Evolutionary conservation across 1,140 invertebrate species (phyloP).

Genomic region (Zaprionus lachaisei): DNA sequence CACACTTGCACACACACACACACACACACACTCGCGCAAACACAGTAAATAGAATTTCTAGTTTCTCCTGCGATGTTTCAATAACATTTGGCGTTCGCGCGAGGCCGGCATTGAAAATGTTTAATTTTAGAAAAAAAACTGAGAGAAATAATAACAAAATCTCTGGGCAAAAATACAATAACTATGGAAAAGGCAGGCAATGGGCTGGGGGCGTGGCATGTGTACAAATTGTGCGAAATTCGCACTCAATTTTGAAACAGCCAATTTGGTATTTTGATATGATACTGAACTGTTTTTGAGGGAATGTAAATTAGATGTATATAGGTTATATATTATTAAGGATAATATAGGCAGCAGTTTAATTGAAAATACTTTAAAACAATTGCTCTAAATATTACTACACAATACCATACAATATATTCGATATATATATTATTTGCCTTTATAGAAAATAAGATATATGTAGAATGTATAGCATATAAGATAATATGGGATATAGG

Average conservation of each 20-base stretch:
- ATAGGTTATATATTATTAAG: no score
- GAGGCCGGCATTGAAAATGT: constrained; percentile 78
- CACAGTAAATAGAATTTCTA: constrained; percentile 68
- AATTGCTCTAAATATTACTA: no score
- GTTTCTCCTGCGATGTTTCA: constrained; percentile 59
- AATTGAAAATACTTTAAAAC: no score
- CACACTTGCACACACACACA: not conserved
- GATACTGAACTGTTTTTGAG: not conserved
- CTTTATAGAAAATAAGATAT: no score
- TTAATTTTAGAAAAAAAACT: constrained; percentile 72
- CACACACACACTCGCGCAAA: not conserved
- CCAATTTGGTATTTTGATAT: not conserved
- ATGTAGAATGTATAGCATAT: no score
- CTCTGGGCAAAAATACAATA: constrained; percentile 59
- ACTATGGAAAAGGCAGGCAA: constrained; percentile 28
- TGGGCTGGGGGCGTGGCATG: constrained; percentile 57
- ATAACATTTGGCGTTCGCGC: constrained; percentile 55
- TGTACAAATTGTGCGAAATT: constrained; percentile 41
- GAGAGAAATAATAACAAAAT: constrained; percentile 60
- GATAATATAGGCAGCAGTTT: no score
- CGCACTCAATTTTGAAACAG: not conserved
- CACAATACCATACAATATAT: no score
- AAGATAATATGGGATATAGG: no score
- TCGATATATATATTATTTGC: no score
- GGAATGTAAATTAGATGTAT: no score